Evolutionary conservation across 2,113 vertebrate species (phyloP).

Genomic region (Aspidoscelis tigris): DNA sequence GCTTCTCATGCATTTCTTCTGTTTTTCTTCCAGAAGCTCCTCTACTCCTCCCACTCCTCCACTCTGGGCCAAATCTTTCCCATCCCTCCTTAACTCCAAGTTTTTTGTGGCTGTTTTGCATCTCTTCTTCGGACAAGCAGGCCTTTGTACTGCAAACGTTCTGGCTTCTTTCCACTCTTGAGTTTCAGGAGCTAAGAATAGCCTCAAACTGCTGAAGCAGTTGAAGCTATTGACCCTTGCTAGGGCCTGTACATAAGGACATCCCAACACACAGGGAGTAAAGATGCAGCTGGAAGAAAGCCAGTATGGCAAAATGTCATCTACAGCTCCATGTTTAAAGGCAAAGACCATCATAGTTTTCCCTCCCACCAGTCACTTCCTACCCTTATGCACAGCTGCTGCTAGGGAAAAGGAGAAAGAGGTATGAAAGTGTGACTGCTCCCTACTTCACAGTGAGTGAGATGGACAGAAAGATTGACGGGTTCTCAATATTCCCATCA

Average conservation of each 20-base stretch:
- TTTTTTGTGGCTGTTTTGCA: slow-evolving; percentile 19
- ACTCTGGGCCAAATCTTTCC: slow-evolving; percentile 7
- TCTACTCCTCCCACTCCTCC: background rate
- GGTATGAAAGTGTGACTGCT: background rate
- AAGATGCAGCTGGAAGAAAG: background rate
- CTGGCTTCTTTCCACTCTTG: slow-evolving; percentile 20
- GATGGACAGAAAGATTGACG: background rate
- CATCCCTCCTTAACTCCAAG: slow-evolving; percentile 2
- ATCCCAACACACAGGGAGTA: background rate
- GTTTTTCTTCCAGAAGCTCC: slow-evolving; percentile 1
- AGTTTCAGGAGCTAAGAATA: slow-evolving; percentile 33
- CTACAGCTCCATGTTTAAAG: background rate
- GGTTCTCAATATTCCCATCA: background rate
- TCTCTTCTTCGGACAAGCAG: slow-evolving; percentile 6
- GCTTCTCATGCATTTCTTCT: background rate
- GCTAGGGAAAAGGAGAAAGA: no score
- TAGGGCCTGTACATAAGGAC: background rate
- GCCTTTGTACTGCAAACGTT: slow-evolving; percentile 10
- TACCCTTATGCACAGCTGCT: background rate
- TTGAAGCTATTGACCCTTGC: background rate
- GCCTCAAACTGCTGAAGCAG: background rate
- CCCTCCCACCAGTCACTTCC: background rate
- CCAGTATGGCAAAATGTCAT: background rate
- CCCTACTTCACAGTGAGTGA: background rate
- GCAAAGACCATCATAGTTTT: background rate